Evolutionary conservation across 1,140 invertebrate species (phyloP).

Genomic region (Lasioglossum albipes): DNA sequence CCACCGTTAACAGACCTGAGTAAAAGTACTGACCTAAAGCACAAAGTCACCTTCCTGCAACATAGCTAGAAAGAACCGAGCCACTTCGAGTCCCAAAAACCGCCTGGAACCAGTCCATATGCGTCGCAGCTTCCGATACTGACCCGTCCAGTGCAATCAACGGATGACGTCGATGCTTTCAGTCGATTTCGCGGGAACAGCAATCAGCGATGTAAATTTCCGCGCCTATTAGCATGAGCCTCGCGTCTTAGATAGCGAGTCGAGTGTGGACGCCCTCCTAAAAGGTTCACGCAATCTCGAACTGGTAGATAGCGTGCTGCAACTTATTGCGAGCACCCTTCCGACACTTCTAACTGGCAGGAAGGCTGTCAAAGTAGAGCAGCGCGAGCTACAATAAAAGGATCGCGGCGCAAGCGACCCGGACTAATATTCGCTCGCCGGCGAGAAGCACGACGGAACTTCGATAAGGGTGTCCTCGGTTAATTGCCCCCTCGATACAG

Average conservation of each 20-base stretch:
- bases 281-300: background rate
- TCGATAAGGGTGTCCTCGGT: constrained; percentile 15
- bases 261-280: background rate
- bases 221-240: background rate
- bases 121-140: background rate
- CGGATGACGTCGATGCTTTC: background rate
- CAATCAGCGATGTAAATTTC: background rate
- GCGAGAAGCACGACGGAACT: background rate
- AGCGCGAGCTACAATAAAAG: background rate
- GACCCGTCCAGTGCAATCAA: background rate
- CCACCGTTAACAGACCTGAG: too few relatives aligned
- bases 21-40: too few relatives aligned
- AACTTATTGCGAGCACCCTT: background rate
- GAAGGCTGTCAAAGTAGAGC: background rate
- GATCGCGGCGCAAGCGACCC: background rate
- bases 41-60: too few relatives aligned
- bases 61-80: too few relatives aligned
- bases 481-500: constrained; percentile 30
- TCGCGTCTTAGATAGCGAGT: background rate
- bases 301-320: background rate
- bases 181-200: background rate
- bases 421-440: background rate
- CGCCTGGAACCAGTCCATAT: too few relatives aligned
- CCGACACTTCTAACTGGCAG: background rate
- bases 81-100: too few relatives aligned